phyloP scores from a whole-genome alignment of 2,888 invertebrate genomes.

The Mongoloraphidia duomilia region DNA sequence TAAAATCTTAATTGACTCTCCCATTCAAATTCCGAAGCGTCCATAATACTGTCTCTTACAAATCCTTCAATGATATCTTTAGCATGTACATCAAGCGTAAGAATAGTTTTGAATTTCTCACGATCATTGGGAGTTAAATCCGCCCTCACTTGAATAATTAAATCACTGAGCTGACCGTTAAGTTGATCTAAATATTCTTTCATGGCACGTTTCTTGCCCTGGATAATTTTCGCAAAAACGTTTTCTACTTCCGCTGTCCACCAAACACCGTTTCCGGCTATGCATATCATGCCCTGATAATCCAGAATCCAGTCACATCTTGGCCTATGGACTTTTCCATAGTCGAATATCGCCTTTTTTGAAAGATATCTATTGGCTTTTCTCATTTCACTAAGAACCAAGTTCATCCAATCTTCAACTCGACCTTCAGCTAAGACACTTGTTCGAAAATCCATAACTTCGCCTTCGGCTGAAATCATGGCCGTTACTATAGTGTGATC shows the following conservation, averaged over 20 bases:
- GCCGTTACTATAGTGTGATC: constrained; percentile 58
- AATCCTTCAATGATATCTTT: constrained; percentile 79
- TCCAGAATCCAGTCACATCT: constrained; percentile 81
- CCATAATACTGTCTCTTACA: constrained; percentile 66
- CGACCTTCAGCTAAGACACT: constrained; percentile 60
- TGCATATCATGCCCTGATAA: constrained; percentile 53
- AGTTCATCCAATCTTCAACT: constrained; percentile 88
- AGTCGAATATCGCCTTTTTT: constrained; percentile 78
- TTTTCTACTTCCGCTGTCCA: constrained; percentile 94
- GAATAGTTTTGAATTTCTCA: constrained; percentile 72
- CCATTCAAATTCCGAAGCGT: constrained; percentile 82
- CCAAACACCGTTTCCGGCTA: constrained; percentile 48
- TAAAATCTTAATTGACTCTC: constrained; percentile 87
- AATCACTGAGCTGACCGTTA: constrained; percentile 69
- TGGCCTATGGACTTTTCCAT: constrained; percentile 52
- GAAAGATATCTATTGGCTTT: constrained; percentile 67
- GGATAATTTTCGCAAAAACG: constrained; percentile 56
- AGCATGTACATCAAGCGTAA: constrained; percentile 85
- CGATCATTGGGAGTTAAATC: constrained; percentile 68
- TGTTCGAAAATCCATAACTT: constrained; percentile 69
- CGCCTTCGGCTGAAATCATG: constrained; percentile 78
- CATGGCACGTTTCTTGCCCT: constrained; percentile 75
- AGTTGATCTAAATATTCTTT: constrained; percentile 71
- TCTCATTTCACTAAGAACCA: constrained; percentile 72
- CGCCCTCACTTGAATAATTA: constrained; percentile 61